phyloP scores from a whole-genome alignment of 2,113 vertebrate species.

The Rhea americana region DNA sequence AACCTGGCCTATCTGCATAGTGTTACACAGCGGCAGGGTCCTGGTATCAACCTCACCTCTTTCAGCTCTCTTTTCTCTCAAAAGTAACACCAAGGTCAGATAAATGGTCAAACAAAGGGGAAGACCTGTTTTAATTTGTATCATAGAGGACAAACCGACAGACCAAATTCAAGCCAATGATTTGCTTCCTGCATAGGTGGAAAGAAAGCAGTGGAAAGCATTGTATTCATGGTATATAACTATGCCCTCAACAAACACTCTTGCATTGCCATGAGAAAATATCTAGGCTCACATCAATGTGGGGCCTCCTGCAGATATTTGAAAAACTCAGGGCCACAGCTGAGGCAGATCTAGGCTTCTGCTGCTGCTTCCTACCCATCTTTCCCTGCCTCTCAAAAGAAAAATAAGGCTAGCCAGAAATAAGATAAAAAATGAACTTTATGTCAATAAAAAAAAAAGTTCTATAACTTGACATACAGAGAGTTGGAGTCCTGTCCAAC shows the following conservation, averaged over 20 bases:
- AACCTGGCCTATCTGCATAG: neutral
- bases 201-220: neutral
- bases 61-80: neutral
- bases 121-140: neutral
- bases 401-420: neutral
- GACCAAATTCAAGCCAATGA: neutral
- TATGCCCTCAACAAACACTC: neutral
- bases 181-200: neutral
- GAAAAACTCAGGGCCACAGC: too few relatives aligned
- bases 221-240: neutral
- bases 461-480: neutral
- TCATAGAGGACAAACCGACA: too few relatives aligned
- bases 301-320: too few relatives aligned
- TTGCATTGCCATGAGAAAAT: neutral
- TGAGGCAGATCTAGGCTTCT: neutral
- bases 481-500: neutral
- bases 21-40: neutral
- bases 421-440: neutral
- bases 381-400: neutral
- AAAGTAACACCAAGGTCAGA: neutral
- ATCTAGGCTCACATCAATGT: too few relatives aligned
- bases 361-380: constrained; percentile 27
- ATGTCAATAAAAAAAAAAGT: neutral
- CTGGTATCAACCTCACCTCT: neutral
- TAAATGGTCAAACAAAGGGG: neutral